Conservation (phyloP, 2,888 invertebrate genomes). For the Tanypteryx hageni region DNA sequence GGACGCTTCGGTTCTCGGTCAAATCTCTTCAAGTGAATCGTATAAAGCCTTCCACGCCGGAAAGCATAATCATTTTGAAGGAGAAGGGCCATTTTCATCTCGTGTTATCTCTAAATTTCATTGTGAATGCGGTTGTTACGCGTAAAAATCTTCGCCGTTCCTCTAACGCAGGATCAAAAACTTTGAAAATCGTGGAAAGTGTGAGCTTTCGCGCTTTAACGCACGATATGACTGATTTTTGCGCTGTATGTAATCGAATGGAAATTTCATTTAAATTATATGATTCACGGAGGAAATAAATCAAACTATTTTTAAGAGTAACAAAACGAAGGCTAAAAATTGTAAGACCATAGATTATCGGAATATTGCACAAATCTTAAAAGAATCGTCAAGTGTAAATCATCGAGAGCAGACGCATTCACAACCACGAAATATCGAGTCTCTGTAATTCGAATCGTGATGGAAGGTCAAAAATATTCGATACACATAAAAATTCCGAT, state of each 20-base stretch:
- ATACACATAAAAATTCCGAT: too few species aligned
- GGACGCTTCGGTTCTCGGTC: not conserved
- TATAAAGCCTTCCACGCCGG: not conserved
- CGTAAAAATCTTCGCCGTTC: not conserved
- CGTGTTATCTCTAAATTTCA: slow-evolving; percentile 12
- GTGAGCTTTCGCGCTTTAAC: not conserved
- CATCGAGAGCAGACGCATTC: too few species aligned
- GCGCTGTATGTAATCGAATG: not conserved
- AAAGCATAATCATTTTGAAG: not conserved
- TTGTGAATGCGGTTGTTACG: not conserved
- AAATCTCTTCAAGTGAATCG: not conserved
- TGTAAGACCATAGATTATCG: too few species aligned
- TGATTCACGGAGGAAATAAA: too few species aligned
- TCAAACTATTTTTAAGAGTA: too few species aligned
- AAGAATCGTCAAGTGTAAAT: too few species aligned
- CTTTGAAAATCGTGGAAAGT: not conserved
- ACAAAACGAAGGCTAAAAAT: too few species aligned
- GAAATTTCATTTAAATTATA: too few species aligned
- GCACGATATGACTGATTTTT: not conserved
- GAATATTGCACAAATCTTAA: too few species aligned
- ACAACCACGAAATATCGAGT: too few species aligned
- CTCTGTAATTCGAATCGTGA: too few species aligned
- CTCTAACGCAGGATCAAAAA: not conserved
- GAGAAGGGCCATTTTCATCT: not conserved
- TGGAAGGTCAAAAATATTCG: too few species aligned